Evolutionary conservation across 1,140 invertebrate species (phyloP), one percentile per base, ranked within the genome.

Genomic region (Zaprionus gabonicus): DNA sequence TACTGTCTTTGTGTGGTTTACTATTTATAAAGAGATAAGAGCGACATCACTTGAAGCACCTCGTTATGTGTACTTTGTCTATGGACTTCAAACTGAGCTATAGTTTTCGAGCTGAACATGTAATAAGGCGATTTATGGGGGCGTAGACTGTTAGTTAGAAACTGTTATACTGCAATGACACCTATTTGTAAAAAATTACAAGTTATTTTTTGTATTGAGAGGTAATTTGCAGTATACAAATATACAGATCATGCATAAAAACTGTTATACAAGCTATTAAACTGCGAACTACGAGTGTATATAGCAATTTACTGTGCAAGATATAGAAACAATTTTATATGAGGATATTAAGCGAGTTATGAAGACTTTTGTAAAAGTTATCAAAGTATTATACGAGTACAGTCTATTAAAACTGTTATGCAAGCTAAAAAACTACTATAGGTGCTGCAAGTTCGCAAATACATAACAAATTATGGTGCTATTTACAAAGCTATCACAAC

Each of bases 121-220:
- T 9, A 46, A 46, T 46, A 17, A 17, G n/a, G n/a, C 6, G n/a
- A 5, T 17, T 6, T 0, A 17, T 46, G 41, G n/a, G n/a, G n/a
- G 41, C 41, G n/a, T 46, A 17, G 6, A 46, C n/a, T 46, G 41
- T 44, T 17, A 17, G 6, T 7, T 7, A 7, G 41, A 44, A 53
- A 66, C 64, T 28, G 51, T 57, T 67, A 49, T 67, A 60, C 58
- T 17, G 25, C 15, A 27, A 25, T 60, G 12, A 27, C 36, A 60
- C 23, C 38, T 12, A 27, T 60, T 60, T 44, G 49, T 49, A 55
- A 65, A 27, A 12, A 12, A 36, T 25, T 27, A 59, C 12, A 38
- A 7, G n/a, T 46, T 46, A 3, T n/a, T 9, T n/a, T 17, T 7
- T 44, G 41, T 44, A 17, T 1, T 17, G 2, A 9, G 10, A 38